These are phyloP conservation scores for Tyto alba DNA, from an alignment of 2,113 vertebrate species.

Conservation along the genomic window DNA sequence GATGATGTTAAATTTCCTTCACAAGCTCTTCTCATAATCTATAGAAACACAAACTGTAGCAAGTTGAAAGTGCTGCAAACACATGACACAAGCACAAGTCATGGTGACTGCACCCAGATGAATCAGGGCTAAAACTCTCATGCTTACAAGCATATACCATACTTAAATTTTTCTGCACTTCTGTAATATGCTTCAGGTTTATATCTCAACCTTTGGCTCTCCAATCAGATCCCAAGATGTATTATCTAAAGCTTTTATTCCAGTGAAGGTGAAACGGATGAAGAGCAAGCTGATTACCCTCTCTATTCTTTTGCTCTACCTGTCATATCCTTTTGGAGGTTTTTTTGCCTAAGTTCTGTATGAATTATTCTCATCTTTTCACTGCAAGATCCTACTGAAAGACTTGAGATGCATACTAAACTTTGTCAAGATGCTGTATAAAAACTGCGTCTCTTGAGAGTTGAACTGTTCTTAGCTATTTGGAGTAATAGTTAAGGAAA, in stretches of 20 bases:
- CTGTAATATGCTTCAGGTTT: not conserved
- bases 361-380: not conserved
- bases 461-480: too few relatives aligned
- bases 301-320: not conserved
- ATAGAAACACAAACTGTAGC: not conserved
- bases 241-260: not conserved
- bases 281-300: not conserved
- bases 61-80: not conserved
- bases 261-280: not conserved
- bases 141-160: rapidly evolving
- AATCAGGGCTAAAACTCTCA: not conserved
- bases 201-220: not conserved
- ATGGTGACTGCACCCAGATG: not conserved
- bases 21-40: not conserved
- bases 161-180: not conserved
- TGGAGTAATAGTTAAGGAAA: not conserved
- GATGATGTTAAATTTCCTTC: not conserved
- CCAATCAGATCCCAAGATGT: not conserved
- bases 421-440: not conserved
- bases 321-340: not conserved
- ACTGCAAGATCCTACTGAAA: not conserved
- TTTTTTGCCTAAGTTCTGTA: not conserved
- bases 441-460: not conserved
- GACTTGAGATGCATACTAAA: not conserved
- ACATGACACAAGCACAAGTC: not conserved